These are phyloP conservation scores for Nymphalis io DNA, from an alignment of 1,140 invertebrate genomes.

Conservation along the genomic window DNA sequence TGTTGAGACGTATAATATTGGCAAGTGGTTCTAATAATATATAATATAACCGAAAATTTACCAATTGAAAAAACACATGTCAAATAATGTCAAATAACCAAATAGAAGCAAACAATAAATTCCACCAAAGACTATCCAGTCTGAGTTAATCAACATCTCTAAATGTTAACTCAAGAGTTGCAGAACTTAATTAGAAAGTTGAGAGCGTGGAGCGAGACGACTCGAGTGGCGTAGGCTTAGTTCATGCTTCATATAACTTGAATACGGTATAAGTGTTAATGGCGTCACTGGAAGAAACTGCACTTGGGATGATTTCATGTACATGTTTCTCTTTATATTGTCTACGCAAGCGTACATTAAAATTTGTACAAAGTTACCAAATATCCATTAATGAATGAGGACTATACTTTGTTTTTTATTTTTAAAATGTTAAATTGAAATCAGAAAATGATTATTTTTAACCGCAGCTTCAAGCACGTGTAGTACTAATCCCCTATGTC, in stretches of 20 bases:
- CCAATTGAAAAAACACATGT: background rate
- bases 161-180: slow-evolving; percentile 66
- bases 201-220: slow-evolving; percentile 28
- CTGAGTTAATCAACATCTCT: slow-evolving; percentile 58
- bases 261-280: slow-evolving; percentile 15
- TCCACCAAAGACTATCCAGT: slow-evolving; percentile 45
- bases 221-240: slow-evolving; percentile 28
- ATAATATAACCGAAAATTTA: background rate
- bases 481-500: too few relatives aligned
- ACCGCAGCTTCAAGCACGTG: too few relatives aligned
- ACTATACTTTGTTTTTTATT: too few relatives aligned
- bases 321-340: background rate
- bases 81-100: slow-evolving; percentile 4
- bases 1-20: too few relatives aligned
- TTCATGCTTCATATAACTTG: slow-evolving; percentile 19
- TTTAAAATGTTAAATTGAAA: too few relatives aligned
- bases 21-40: too few relatives aligned
- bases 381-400: too few relatives aligned
- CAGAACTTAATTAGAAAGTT: slow-evolving; percentile 68
- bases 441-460: too few relatives aligned
- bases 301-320: background rate
- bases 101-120: slow-evolving; percentile 41
- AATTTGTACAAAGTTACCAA: too few relatives aligned
- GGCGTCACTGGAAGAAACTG: slow-evolving; percentile 10
- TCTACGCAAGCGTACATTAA: background rate